Conservation (phyloP, 2,113 vertebrate genomes). For the Chaetodon auriga region DNA sequence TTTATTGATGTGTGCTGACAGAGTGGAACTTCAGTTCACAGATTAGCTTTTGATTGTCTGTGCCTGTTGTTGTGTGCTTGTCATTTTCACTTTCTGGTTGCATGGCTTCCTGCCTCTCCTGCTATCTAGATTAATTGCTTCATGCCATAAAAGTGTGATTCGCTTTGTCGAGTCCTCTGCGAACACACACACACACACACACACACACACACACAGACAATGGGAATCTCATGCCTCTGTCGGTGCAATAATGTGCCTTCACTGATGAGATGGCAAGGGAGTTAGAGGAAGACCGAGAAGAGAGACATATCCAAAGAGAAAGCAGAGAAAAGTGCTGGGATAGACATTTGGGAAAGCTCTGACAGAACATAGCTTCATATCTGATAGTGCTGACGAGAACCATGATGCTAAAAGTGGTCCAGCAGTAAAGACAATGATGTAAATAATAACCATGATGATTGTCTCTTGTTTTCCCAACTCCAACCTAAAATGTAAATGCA, state of each 20-base stretch:
- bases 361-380: neutral
- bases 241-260: conserved; percentile 6
- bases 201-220: neutral
- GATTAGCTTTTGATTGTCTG: conserved; percentile 14
- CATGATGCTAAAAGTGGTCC: neutral
- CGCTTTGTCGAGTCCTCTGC: conserved; percentile 15
- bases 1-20: conserved; percentile 53
- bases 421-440: neutral
- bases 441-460: neutral
- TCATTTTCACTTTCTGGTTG: conserved; percentile 25
- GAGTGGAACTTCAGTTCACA: conserved; percentile 15
- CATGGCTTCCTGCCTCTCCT: conserved; percentile 26
- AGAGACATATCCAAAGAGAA: neutral
- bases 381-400: neutral
- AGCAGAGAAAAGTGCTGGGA: neutral
- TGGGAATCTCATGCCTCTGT: conserved; percentile 4
- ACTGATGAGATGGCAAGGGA: conserved; percentile 26
- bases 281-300: neutral
- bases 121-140: conserved; percentile 27
- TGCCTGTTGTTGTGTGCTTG: conserved; percentile 31
- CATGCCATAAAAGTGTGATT: conserved; percentile 26
- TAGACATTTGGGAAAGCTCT: conserved; percentile 13
- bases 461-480: neutral
- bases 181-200: neutral
- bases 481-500: neutral